Evolutionary conservation across 2,888 invertebrate genomes (phyloP).

Genomic region (Nowickia ferox): DNA sequence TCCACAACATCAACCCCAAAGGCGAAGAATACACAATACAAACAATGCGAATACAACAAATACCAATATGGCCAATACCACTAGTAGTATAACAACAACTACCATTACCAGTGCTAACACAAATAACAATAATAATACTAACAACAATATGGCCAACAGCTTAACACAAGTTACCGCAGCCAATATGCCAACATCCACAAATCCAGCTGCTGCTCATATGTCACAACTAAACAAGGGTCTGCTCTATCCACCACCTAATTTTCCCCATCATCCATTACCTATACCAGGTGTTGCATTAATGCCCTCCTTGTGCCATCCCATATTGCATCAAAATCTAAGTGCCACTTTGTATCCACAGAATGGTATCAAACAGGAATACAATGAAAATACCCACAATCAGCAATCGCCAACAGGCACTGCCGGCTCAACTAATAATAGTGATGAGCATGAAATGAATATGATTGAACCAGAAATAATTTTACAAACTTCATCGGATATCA

Average conservation of each 20-base stretch:
- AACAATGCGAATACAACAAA: constrained; percentile 67
- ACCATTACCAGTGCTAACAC: constrained; percentile 69
- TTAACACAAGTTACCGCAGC: constrained; percentile 52
- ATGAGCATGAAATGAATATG: constrained; percentile 78
- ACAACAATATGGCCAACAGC: constrained; percentile 37
- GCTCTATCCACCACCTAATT: constrained; percentile 79
- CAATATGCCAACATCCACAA: constrained; percentile 59
- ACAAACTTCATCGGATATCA: constrained; percentile 79
- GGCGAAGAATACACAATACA: constrained; percentile 67
- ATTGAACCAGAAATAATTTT: constrained; percentile 80
- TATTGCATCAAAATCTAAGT: constrained; percentile 80
- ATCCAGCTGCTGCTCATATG: constrained; percentile 76
- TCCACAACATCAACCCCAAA: constrained; percentile 63
- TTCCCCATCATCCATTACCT: constrained; percentile 79
- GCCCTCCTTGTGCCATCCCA: constrained; percentile 81
- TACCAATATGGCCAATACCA: constrained; percentile 61
- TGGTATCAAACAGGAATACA: constrained; percentile 80
- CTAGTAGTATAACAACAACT: constrained; percentile 74
- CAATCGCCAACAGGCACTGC: constrained; percentile 43
- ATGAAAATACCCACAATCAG: constrained; percentile 73
- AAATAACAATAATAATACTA: constrained; percentile 64
- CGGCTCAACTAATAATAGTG: constrained; percentile 69
- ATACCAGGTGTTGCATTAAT: constrained; percentile 80
- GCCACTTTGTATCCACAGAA: constrained; percentile 79
- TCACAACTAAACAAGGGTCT: constrained; percentile 78